Conservation (phyloP, 2,113 vertebrate genomes). For the Bothrops jararaca region DNA sequence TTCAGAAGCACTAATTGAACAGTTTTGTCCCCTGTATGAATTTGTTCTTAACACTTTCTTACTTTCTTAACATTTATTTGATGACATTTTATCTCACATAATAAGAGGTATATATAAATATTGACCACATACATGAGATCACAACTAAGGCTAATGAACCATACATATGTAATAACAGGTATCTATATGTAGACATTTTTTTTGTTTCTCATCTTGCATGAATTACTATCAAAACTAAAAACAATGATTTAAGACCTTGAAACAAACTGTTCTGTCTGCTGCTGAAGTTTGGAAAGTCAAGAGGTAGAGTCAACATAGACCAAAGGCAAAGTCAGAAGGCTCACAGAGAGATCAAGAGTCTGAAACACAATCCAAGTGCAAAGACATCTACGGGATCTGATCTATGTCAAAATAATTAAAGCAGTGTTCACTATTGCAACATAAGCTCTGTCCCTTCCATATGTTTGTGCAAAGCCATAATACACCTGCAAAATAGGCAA, state of each 20-base stretch:
- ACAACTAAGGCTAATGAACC: neutral
- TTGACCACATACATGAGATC: neutral
- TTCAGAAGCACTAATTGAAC: slow-evolving; percentile 42
- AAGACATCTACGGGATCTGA: neutral
- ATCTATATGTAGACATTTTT: neutral
- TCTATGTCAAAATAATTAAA: neutral
- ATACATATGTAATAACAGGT: neutral
- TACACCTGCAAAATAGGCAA: neutral
- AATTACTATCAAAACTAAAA: neutral
- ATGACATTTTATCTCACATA: neutral
- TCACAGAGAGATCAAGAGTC: neutral
- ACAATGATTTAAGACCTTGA: neutral
- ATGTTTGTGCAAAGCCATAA: neutral
- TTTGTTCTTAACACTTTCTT: neutral
- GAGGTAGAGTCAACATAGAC: neutral
- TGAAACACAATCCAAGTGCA: neutral
- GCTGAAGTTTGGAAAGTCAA: neutral
- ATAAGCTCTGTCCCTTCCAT: neutral
- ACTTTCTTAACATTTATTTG: neutral
- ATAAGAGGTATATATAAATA: neutral
- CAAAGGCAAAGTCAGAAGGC: neutral
- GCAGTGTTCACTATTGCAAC: neutral
- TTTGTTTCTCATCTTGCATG: neutral
- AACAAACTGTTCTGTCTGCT: neutral
- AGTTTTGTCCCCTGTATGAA: neutral